A percentile compares a stretch with the other conserved stretches of the same genome.
These are phyloP conservation scores for Hermaeophaga mercurialis DNA, from an alignment of 2,888 invertebrate genomes.

Conservation along the genomic window DNA sequence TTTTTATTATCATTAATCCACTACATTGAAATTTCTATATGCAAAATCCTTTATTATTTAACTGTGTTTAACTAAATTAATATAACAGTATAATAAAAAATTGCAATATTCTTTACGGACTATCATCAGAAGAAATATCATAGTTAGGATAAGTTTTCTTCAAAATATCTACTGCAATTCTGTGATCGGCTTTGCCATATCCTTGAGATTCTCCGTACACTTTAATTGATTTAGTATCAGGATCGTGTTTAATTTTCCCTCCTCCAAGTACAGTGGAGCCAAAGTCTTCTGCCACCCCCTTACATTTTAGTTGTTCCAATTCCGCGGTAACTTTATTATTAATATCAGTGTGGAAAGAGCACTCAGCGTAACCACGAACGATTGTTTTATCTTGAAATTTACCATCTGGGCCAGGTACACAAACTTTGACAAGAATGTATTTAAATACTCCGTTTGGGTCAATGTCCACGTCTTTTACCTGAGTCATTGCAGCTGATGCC, in stretches of 20 bases:
- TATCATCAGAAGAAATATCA: constrained; percentile 81
- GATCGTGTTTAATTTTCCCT: constrained; percentile 86
- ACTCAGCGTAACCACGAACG: constrained; percentile 78
- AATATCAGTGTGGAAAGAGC: constrained; percentile 84
- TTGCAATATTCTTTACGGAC: too few relatives aligned
- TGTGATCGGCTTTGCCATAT: constrained; percentile 90
- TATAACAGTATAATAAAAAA: too few relatives aligned
- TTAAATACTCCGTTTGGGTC: constrained; percentile 87
- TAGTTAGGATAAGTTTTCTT: constrained; percentile 77
- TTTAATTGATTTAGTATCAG: constrained; percentile 75
- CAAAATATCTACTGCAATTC: constrained; percentile 73
- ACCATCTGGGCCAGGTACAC: constrained; percentile 61
- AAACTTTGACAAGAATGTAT: constrained; percentile 85
- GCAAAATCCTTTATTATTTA: too few relatives aligned
- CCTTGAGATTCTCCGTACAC: constrained; percentile 94
- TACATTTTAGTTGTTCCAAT: constrained; percentile 61
- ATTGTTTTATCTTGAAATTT: constrained; percentile 69
- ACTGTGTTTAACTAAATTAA: too few relatives aligned
- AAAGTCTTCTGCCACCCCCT: constrained; percentile 59
- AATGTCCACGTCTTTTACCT: constrained; percentile 78
- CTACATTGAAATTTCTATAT: too few relatives aligned
- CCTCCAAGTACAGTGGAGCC: constrained; percentile 82
- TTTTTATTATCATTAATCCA: too few relatives aligned
- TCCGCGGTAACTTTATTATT: constrained; percentile 65
- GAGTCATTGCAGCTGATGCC: constrained; percentile 41